A percentile compares a stretch with the other conserved stretches of the same genome.
Evolutionary conservation across 1,140 invertebrate genomes (phyloP).

Genomic region (Drosophila littoralis): DNA sequence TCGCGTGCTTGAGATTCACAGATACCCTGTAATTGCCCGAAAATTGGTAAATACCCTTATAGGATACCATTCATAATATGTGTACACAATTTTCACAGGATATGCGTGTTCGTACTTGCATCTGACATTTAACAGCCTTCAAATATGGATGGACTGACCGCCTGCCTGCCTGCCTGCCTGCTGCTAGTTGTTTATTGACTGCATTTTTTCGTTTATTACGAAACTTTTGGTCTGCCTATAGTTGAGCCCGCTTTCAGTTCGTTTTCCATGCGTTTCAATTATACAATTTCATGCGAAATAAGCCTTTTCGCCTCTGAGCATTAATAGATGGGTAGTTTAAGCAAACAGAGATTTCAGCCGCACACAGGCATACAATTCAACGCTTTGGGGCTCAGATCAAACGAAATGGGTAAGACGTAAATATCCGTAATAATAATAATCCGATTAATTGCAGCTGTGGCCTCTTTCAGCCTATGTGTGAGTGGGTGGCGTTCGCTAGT

Average conservation of each 20-base stretch:
- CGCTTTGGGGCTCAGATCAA: background rate
- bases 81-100: too few relatives aligned
- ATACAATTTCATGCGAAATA: slow-evolving; percentile 41
- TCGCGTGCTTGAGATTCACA: background rate
- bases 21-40: background rate
- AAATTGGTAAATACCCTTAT: too few relatives aligned
- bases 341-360: background rate
- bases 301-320: slow-evolving; percentile 9
- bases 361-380: background rate
- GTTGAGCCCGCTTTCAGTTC: slow-evolving; percentile 15
- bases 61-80: too few relatives aligned
- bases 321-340: background rate
- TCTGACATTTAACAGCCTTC: background rate
- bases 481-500: background rate
- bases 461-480: background rate
- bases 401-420: background rate
- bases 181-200: background rate
- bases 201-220: slow-evolving; percentile 4
- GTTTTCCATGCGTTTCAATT: slow-evolving; percentile 60
- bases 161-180: background rate
- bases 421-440: slow-evolving; percentile 2
- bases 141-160: background rate
- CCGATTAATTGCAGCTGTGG: slow-evolving; percentile 5
- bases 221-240: slow-evolving; percentile 10
- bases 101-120: background rate